phyloP scores from a whole-genome alignment of 2,113 vertebrate genomes.

The Hippocampus barbouri region DNA sequence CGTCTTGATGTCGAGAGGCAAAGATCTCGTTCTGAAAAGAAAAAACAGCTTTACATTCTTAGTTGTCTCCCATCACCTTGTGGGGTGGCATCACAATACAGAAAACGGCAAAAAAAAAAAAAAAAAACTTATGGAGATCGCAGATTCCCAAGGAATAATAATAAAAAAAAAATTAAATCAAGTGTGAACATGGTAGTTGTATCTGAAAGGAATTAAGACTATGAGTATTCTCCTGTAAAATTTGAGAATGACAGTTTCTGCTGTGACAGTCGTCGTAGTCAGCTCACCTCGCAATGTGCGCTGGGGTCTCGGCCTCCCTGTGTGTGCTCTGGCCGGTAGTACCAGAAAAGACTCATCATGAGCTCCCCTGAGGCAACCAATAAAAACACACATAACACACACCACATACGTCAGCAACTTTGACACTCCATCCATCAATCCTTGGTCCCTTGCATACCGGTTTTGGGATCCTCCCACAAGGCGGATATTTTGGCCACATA shows the following conservation, averaged over 20 bases:
- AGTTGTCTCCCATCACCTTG: conserved; percentile 15
- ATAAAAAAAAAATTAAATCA: too few relatives aligned
- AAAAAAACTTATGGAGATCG: too few relatives aligned
- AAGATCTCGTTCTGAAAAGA: conserved; percentile 94
- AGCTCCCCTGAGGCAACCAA: conserved; percentile 81
- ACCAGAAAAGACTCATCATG: conserved; percentile 99
- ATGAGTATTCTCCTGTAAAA: background rate
- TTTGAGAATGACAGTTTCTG: background rate
- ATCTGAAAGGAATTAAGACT: too few relatives aligned
- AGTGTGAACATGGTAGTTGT: too few relatives aligned
- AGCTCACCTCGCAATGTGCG: conserved; percentile 91
- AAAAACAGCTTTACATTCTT: background rate
- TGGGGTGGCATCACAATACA: background rate
- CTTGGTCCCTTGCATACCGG: conserved; percentile 71
- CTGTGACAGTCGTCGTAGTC: background rate
- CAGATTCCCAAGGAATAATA: too few relatives aligned
- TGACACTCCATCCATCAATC: conserved; percentile 2
- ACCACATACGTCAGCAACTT: conserved; percentile 1
- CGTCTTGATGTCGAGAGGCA: conserved; percentile 96
- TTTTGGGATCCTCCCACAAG: conserved; percentile 96
- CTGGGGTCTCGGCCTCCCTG: conserved; percentile 95
- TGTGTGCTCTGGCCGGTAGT: conserved; percentile 97
- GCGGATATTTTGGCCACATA: conserved; percentile 98
- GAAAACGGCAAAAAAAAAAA: background rate
- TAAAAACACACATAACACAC: conserved; percentile 19